Conservation (phyloP, 2,797 vertebrate species). For the Gymnodraco acuticeps region DNA sequence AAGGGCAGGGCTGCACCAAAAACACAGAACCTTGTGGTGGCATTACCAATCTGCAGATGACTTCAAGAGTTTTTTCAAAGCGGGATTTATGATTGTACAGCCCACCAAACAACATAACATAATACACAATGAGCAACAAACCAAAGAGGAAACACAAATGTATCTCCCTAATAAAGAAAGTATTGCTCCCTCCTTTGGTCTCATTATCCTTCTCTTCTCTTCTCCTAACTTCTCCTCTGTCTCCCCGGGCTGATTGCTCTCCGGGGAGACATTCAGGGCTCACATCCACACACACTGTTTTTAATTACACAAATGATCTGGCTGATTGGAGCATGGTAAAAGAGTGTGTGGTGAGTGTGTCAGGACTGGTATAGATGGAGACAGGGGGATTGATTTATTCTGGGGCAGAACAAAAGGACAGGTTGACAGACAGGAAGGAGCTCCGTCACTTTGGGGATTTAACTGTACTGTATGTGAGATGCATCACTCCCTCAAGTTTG, state of each 20-base stretch:
- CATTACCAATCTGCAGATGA: not conserved
- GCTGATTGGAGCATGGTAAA: constrained; percentile 21
- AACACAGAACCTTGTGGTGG: not conserved
- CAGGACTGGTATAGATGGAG: not conserved
- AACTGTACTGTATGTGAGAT: not conserved
- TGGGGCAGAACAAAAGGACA: not conserved
- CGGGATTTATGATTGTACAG: not conserved
- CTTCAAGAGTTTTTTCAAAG: not conserved
- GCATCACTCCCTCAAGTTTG: not conserved
- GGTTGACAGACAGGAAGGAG: not conserved
- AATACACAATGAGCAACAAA: not conserved
- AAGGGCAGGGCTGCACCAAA: too few relatives aligned
- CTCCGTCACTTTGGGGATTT: not conserved
- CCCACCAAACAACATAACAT: not conserved
- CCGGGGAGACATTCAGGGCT: constrained; percentile 10
- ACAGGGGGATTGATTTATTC: not conserved
- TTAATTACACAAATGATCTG: constrained; percentile 51
- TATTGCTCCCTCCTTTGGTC: not conserved
- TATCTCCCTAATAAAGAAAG: not conserved
- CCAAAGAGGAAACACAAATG: not conserved
- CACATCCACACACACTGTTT: constrained; percentile 23
- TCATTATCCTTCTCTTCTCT: constrained; percentile 4
- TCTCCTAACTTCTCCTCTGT: not conserved
- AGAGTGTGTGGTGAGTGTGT: not conserved
- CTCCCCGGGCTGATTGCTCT: constrained; percentile 47